Evolutionary conservation across 2,797 vertebrate genomes (phyloP).

Genomic region (Pipistrellus kuhlii): DNA sequence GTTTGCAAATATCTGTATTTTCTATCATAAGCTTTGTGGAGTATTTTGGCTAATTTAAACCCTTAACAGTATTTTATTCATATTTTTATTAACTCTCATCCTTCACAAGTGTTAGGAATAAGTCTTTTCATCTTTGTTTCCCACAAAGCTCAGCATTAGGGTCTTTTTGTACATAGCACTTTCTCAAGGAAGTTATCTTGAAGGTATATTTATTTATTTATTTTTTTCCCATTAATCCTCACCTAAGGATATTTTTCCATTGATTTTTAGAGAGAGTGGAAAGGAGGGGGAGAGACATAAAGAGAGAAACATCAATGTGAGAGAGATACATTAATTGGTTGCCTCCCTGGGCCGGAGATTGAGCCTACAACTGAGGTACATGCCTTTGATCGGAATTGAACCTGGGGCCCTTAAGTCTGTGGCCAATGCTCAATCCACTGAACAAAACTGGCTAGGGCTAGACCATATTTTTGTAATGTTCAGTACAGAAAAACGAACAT

Average conservation of each 20-base stretch:
- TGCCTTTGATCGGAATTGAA: too few species aligned
- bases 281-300: too few species aligned
- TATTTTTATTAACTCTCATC: conserved; percentile 25
- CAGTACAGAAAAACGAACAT: conserved; percentile 6
- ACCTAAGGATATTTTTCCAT: too few species aligned
- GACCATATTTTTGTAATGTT: background rate
- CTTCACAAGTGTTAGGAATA: background rate
- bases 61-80: background rate
- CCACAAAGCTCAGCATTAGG: background rate
- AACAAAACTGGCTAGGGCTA: too few species aligned
- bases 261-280: too few species aligned
- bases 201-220: background rate
- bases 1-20: conserved; percentile 41
- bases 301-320: too few species aligned
- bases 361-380: too few species aligned
- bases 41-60: conserved; percentile 46
- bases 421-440: too few species aligned
- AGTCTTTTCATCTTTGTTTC: background rate
- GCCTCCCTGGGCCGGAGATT: too few species aligned
- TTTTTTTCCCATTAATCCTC: too few species aligned
- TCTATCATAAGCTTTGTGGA: background rate
- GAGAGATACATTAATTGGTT: too few species aligned
- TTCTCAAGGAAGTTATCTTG: background rate
- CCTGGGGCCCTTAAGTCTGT: too few species aligned
- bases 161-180: background rate